Evolutionary conservation across 2,888 invertebrate genomes (phyloP), one percentile per base, ranked within the genome.

Genomic region (Drosophila glabriapex): DNA sequence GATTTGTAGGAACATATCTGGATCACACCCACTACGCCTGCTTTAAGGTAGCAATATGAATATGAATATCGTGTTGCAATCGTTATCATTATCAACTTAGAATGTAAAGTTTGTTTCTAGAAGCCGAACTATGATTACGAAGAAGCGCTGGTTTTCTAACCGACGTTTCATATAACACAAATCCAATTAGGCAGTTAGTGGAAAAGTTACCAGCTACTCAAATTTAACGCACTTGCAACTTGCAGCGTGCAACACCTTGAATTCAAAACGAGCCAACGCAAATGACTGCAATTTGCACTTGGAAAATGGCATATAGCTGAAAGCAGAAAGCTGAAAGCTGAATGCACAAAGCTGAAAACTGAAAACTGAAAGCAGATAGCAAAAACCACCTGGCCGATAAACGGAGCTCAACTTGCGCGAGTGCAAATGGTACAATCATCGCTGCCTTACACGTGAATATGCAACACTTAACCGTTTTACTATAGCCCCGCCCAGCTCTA

Each of bases 141-240:
- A 22, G 16, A 25, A 25, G 46, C 9, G 22, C 46, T 43, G 41
- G n/a, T 6, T 14, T 22, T 22, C 12, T n/a, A n/a, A 41, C 41
- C 76, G 62, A 81, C 70, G 77, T 70, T 73, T 78, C 76, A 72
- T 65, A 67, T 79, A 73, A 61, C 80, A 71, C 61, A 76, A 80
- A 80, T 80, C 76, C 80, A 81, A 81, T 81, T 81, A 81, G 80
- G 62, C 77, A 80, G 70, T 49, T 54, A 58, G 62, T 79, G 67
- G 80, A 73, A 58, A 76, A 83, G 69, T 80, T 83, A 80, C 71
- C 81, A 83, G 77, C 77, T 79, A 77, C 70, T 81, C 71, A 81
- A 83, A 77, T 83, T 83, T 73, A 83, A 80, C 71, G 77, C 80
- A 83, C 68, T 60, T 54, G 75, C 66, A 50, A 41, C 55, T 28